Evolutionary conservation across 2,888 invertebrate species (phyloP).

Genomic region (Notodonta ziczac): DNA sequence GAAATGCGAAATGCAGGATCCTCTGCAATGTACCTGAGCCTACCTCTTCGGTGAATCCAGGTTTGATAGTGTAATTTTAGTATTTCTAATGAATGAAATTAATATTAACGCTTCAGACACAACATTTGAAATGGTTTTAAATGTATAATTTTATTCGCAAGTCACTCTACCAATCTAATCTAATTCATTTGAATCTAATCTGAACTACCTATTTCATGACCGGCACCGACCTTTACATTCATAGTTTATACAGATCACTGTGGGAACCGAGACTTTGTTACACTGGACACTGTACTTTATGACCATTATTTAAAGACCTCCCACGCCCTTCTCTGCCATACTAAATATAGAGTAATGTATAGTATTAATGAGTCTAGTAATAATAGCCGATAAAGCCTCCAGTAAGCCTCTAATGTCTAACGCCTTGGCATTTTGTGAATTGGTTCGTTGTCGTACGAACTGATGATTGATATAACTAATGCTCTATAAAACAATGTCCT

Average conservation of each 20-base stretch:
- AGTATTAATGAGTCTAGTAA: slow-evolving; percentile 42
- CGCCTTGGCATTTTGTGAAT: slow-evolving; percentile 72
- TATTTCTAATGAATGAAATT: too few species aligned
- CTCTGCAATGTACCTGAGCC: too few species aligned
- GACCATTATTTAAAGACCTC: slow-evolving; percentile 21
- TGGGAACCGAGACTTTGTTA: slow-evolving; percentile 43
- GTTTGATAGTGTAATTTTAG: too few species aligned
- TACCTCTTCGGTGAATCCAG: too few species aligned
- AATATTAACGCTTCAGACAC: too few species aligned
- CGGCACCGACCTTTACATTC: slow-evolving; percentile 45
- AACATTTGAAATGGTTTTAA: too few species aligned
- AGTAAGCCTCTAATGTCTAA: slow-evolving; percentile 51
- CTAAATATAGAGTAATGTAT: slow-evolving; percentile 10
- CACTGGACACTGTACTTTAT: slow-evolving; percentile 30
- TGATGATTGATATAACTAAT: slow-evolving; percentile 53
- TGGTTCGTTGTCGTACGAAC: slow-evolving; percentile 46
- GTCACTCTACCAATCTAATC: slow-evolving; percentile 34
- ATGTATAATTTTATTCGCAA: slow-evolving; percentile 21
- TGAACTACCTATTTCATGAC: slow-evolving; percentile 35
- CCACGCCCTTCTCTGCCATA: neutral
- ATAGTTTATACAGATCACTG: slow-evolving; percentile 45
- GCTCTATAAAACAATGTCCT: slow-evolving; percentile 43
- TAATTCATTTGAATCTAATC: slow-evolving; percentile 36
- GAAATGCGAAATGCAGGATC: too few species aligned
- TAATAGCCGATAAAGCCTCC: slow-evolving; percentile 50